Conservation (phyloP, 2,888 invertebrate species). For the Lycophotia porphyrea region DNA sequence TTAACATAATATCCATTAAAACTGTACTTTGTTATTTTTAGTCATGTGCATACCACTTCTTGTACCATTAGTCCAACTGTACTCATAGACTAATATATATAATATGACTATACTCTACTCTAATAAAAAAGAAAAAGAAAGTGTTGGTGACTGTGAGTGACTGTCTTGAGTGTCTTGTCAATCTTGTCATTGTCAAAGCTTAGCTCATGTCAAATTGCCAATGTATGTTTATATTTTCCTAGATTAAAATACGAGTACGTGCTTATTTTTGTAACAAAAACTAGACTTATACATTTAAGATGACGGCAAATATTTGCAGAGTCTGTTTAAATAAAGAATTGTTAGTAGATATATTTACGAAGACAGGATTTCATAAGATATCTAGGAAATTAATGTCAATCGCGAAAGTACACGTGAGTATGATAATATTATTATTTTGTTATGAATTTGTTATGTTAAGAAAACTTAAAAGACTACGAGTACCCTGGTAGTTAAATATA, state of each 20-base stretch:
- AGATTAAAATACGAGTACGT: neutral
- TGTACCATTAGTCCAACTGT: too few relatives aligned
- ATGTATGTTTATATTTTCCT: slow-evolving; percentile 33
- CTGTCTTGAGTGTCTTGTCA: neutral
- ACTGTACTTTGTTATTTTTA: too few relatives aligned
- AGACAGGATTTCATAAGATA: slow-evolving; percentile 70
- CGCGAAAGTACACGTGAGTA: slow-evolving; percentile 80
- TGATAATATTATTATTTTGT: slow-evolving; percentile 6
- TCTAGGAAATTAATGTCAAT: slow-evolving; percentile 80
- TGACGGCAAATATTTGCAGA: slow-evolving; percentile 73
- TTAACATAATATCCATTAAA: too few relatives aligned
- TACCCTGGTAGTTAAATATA: neutral
- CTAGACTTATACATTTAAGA: slow-evolving; percentile 21
- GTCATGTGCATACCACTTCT: too few relatives aligned
- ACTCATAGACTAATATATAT: too few relatives aligned
- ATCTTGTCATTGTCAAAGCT: slow-evolving; percentile 7
- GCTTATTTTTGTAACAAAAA: neutral
- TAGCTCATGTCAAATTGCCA: slow-evolving; percentile 20
- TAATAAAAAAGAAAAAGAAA: too few relatives aligned
- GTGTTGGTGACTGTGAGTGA: too few relatives aligned
- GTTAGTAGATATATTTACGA: slow-evolving; percentile 75
- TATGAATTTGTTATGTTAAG: neutral
- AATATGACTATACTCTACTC: too few relatives aligned
- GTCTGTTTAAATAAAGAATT: slow-evolving; percentile 75
- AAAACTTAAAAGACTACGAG: neutral